These are phyloP conservation scores for Trematomus bernacchii DNA, from an alignment of 2,797 vertebrate species.

Conservation along the genomic window DNA sequence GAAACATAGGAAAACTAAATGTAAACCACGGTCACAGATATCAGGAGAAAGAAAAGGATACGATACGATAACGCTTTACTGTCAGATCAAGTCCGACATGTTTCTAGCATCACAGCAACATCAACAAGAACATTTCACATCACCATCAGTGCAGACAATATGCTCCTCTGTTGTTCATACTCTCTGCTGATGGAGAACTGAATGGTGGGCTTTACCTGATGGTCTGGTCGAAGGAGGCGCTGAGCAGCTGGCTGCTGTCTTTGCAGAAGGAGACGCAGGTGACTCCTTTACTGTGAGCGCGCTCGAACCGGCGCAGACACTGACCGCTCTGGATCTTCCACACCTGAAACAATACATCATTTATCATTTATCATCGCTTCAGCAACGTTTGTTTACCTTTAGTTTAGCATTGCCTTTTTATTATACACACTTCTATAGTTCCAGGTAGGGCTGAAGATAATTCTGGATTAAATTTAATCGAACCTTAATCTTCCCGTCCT, in stretches of 20 bases:
- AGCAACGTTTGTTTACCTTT: too few relatives aligned
- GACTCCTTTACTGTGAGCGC: slow-evolving; percentile 98
- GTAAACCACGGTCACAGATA: not conserved
- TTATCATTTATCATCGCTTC: too few relatives aligned
- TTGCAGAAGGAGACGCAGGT: slow-evolving; percentile 98
- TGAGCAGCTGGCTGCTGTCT: slow-evolving; percentile 98
- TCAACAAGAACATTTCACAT: too few relatives aligned
- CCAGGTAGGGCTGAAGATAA: too few relatives aligned
- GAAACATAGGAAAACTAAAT: not conserved
- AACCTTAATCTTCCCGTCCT: slow-evolving; percentile 98
- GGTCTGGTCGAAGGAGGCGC: slow-evolving; percentile 97
- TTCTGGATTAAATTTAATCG: fast-evolving
- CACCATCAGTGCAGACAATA: too few relatives aligned
- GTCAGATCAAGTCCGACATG: too few relatives aligned
- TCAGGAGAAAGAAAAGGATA: too few relatives aligned
- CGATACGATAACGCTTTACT: too few relatives aligned
- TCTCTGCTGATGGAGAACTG: not conserved
- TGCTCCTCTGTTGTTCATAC: too few relatives aligned
- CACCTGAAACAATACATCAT: slow-evolving; percentile 82
- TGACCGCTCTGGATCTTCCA: slow-evolving; percentile 99
- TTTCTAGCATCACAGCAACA: too few relatives aligned
- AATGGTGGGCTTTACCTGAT: slow-evolving; percentile 89
- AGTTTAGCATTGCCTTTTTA: too few relatives aligned
- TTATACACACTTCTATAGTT: too few relatives aligned
- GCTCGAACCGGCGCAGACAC: slow-evolving; percentile 95